Evolutionary conservation across 2,113 vertebrate genomes (phyloP).

Genomic region (Amphilophus citrinellus): DNA sequence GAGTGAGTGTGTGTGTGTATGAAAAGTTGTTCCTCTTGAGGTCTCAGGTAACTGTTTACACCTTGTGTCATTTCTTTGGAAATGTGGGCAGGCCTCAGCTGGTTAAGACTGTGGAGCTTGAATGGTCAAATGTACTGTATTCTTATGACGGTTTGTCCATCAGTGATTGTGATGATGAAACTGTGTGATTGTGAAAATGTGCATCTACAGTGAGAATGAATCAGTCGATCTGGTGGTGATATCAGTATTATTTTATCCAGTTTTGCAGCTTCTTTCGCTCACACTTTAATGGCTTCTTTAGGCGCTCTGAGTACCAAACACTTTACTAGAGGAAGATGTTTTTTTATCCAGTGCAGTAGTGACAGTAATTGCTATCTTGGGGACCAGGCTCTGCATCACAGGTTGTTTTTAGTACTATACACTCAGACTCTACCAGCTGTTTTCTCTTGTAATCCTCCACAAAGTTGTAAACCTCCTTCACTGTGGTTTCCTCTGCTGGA

Average conservation of each 20-base stretch:
- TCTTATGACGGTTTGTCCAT: constrained; percentile 8
- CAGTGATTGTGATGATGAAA: not conserved
- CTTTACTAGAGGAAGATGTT: constrained; percentile 45
- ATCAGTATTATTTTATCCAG: not conserved
- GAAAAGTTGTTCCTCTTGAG: constrained; percentile 6
- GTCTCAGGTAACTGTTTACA: constrained; percentile 45
- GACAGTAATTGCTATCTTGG: constrained; percentile 67
- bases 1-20: constrained; percentile 19
- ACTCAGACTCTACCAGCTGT: constrained; percentile 56
- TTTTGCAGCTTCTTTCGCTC: not conserved
- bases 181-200: not conserved
- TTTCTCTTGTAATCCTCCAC: constrained; percentile 36
- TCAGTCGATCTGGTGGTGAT: not conserved
- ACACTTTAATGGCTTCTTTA: constrained; percentile 1
- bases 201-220: not conserved
- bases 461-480: constrained; percentile 44
- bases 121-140: not conserved
- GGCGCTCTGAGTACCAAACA: not conserved
- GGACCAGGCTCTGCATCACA: constrained; percentile 40
- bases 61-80: constrained; percentile 12
- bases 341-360: constrained; percentile 52
- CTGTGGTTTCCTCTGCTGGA: constrained; percentile 44
- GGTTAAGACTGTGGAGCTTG: not conserved
- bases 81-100: constrained; percentile 10
- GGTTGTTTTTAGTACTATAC: constrained; percentile 44